Evolutionary conservation across 1,140 invertebrate species (phyloP).

Genomic region (Cotesia glomerata): DNA sequence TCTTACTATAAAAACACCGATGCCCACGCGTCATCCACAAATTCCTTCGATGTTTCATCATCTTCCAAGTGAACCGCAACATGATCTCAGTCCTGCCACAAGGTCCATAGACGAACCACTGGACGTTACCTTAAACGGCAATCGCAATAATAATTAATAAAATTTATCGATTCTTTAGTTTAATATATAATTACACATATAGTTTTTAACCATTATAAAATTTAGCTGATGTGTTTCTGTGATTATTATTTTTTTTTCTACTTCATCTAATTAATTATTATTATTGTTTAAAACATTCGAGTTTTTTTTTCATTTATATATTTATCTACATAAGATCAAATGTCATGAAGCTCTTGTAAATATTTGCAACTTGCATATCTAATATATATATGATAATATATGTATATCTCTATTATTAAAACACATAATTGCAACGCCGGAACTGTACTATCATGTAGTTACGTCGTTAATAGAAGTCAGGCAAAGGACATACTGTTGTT

Average conservation of each 20-base stretch:
- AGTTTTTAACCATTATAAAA: background rate
- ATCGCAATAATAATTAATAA: slow-evolving; percentile 46
- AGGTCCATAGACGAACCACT: slow-evolving; percentile 55
- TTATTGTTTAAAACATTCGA: background rate
- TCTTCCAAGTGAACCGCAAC: slow-evolving; percentile 30
- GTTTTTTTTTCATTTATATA: background rate
- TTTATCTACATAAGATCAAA: background rate
- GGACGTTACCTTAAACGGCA: slow-evolving; percentile 57
- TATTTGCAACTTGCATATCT: background rate
- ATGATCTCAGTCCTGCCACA: slow-evolving; percentile 46
- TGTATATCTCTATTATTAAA: background rate
- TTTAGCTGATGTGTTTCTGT: background rate
- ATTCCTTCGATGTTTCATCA: slow-evolving; percentile 54
- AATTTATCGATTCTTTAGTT: background rate
- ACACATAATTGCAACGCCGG: background rate
- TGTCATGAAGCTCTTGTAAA: slow-evolving; percentile 5
- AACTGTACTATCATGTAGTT: slow-evolving; percentile 8
- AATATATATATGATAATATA: background rate
- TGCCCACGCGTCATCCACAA: slow-evolving; percentile 45
- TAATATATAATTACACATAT: background rate
- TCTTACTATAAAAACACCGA: slow-evolving; percentile 55
- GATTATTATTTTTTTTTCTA: background rate
- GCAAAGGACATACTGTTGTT: background rate
- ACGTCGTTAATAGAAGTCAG: background rate
- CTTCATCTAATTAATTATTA: background rate